Conservation (phyloP, 2,888 invertebrate genomes). For the Schizotus pectinicornis region DNA sequence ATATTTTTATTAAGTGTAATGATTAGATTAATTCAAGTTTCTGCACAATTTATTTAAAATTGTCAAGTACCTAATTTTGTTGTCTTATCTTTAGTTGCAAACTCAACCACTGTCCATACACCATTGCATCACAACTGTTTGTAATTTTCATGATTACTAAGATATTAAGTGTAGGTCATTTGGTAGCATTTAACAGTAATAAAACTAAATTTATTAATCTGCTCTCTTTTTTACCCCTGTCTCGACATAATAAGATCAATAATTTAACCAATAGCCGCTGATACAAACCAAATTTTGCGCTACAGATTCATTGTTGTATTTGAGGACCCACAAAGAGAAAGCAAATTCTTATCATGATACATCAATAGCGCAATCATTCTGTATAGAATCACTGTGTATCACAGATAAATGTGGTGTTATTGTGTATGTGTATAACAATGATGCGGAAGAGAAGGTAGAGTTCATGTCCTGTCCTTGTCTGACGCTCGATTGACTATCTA, state of each 20-base stretch:
- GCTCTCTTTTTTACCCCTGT: neutral
- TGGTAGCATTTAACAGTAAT: slow-evolving; percentile 50
- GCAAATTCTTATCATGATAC: no score
- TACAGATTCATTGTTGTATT: no score
- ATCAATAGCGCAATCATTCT: no score
- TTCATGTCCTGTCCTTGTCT: neutral
- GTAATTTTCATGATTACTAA: slow-evolving; percentile 49
- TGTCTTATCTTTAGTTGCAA: slow-evolving; percentile 33
- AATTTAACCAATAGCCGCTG: neutral
- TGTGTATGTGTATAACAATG: neutral
- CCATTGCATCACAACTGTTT: slow-evolving; percentile 39
- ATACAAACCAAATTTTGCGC: no score
- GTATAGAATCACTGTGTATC: no score
- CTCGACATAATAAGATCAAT: slow-evolving; percentile 1
- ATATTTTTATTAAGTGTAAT: slow-evolving; percentile 33
- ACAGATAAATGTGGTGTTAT: no score
- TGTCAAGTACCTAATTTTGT: slow-evolving; percentile 22
- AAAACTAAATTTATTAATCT: slow-evolving; percentile 41
- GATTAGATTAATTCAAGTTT: neutral
- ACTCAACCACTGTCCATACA: slow-evolving; percentile 43
- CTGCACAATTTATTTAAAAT: slow-evolving; percentile 8
- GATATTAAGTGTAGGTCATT: slow-evolving; percentile 50
- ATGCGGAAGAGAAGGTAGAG: neutral
- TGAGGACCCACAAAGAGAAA: no score
- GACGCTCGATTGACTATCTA: slow-evolving; percentile 1